Evolutionary conservation across 1,140 invertebrate genomes (phyloP), one percentile per base, ranked within the genome.

Genomic region (Zaprionus ghesquierei): DNA sequence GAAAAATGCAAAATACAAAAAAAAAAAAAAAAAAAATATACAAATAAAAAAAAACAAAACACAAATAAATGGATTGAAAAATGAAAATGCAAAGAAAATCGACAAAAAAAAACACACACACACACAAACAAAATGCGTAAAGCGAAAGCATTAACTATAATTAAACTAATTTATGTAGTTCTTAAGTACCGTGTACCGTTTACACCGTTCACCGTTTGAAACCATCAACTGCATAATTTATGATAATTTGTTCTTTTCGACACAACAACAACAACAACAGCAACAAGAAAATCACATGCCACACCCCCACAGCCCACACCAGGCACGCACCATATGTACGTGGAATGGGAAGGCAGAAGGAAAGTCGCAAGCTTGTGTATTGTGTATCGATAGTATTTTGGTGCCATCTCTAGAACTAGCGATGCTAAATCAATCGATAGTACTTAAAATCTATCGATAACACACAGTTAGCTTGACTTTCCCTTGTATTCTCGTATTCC

Each of bases 151-250:
- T 64, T 53, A 75, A 60, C 68, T 72, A 72, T 72, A 75, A 65
- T 75, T 75, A 60, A 79, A 79, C 38, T 87, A 86, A 87, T 86
- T 86, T 86, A 85, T 86, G 81, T 86, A 86, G 81, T 58, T 69
- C 33, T 72, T 86, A 86, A 86, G 81, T 77, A 84, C 75, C 78
- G 70, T 78, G 51, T 77, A 77, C 65, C 81, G 65, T 69, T 78
- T 29, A 38, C 73, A 77, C 65, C 77, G 65, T 69, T 46, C 41
- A 46, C 41, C 15, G 41, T 41, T 49, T 69, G 75, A 61, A 49
- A 53, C 41, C 59, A 74, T 35, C 27, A 61, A 44, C 12, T 54
- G 23, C 33, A 54, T 62, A 25, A 35, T 60, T 44, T 44, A 44
- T 44, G 38, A 44, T 54, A 22, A 27, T 54, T 64, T 54, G 53